Evolutionary conservation across 2,113 vertebrate genomes (phyloP).

Genomic region (Nothoprocta pentlandii): DNA sequence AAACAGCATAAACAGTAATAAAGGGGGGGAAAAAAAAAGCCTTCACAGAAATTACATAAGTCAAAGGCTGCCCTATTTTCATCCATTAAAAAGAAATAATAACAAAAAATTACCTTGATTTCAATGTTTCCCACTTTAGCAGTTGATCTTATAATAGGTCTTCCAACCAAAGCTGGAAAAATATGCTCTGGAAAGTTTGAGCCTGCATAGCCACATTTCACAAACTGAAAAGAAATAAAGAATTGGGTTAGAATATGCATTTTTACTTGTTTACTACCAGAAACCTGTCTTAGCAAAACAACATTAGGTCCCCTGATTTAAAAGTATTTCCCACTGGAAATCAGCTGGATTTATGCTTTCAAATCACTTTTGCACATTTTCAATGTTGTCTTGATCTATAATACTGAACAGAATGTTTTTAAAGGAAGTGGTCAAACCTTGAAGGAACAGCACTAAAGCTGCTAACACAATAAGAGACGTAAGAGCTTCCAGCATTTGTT

Average conservation of each 20-base stretch:
- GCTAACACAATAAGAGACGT: neutral
- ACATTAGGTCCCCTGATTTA: neutral
- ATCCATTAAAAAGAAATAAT: conserved; percentile 40
- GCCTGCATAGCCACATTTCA: conserved; percentile 98
- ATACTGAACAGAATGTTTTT: neutral
- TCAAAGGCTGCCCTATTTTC: conserved; percentile 14
- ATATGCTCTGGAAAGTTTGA: conserved; percentile 99
- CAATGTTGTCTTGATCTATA: accelerated
- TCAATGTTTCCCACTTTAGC: conserved; percentile 99
- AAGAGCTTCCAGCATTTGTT: neutral
- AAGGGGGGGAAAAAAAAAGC: neutral
- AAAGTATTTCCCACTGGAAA: neutral
- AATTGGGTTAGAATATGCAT: neutral
- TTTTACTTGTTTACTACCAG: neutral
- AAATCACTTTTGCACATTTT: neutral
- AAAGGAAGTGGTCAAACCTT: neutral
- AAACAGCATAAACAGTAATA: neutral
- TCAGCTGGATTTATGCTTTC: neutral
- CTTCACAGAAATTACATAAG: neutral
- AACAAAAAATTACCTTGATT: conserved; percentile 91
- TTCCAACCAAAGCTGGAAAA: conserved; percentile 97
- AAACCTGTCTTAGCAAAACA: neutral
- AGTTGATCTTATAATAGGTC: conserved; percentile 98
- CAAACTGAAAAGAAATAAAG: conserved; percentile 87
- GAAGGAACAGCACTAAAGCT: neutral